Evolutionary conservation across 1,140 invertebrate species (phyloP).

Genomic region (Conus ventricosus): DNA sequence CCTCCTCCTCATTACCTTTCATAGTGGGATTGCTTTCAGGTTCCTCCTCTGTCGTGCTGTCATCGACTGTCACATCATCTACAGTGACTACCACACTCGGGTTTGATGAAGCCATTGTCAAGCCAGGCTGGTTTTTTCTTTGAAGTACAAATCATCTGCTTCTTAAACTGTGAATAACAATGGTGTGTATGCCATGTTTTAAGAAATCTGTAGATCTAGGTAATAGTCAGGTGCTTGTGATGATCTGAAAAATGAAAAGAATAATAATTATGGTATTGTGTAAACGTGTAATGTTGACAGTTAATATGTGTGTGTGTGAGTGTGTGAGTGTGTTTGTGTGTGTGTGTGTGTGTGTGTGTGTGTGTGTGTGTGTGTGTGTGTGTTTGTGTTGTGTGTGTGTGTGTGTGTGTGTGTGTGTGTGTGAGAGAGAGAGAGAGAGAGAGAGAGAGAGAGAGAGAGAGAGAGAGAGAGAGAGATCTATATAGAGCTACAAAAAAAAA

Average conservation of each 20-base stretch:
- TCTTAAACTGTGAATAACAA: background rate
- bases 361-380: constrained; percentile 19
- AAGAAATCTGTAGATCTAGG: background rate
- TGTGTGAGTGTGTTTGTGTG: background rate
- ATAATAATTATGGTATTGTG: too few species aligned
- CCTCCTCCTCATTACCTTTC: background rate
- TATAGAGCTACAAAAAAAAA: too few species aligned
- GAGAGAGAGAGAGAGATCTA: too few species aligned
- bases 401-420: constrained; percentile 6
- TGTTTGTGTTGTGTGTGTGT: background rate
- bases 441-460: too few species aligned
- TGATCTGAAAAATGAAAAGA: background rate
- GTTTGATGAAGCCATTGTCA: background rate
- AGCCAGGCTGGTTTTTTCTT: background rate
- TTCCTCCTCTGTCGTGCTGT: background rate
- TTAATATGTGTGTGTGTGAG: background rate
- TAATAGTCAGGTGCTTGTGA: background rate
- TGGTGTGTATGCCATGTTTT: background rate
- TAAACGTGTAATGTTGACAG: background rate
- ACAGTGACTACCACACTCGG: background rate
- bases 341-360: constrained; percentile 26
- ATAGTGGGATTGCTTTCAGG: background rate
- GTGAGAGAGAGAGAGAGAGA: background rate
- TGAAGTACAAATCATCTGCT: background rate
- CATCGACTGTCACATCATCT: constrained; percentile 14